Evolutionary conservation across 2,888 invertebrate species (phyloP).

Genomic region (Nomada hirtipes): DNA sequence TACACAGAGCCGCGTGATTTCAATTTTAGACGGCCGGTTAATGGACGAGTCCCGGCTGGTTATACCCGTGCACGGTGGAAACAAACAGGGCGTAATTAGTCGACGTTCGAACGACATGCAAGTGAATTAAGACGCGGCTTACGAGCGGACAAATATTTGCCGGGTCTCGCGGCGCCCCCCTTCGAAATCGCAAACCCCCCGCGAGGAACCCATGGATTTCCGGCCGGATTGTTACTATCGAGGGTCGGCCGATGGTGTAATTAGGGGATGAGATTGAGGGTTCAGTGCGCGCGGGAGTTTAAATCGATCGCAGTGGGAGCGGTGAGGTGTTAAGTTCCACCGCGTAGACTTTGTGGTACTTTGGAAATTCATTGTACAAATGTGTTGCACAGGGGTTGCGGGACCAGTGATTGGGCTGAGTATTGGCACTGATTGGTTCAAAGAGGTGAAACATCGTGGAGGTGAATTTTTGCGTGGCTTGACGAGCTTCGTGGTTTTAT

Average conservation of each 20-base stretch:
- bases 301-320: not conserved
- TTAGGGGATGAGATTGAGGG: no score
- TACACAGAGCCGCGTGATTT: conserved; percentile 48
- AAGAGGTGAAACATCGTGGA: no score
- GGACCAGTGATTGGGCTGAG: no score
- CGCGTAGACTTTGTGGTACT: no score
- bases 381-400: no score
- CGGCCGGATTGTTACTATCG: not conserved
- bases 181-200: not conserved
- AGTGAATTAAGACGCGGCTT: conserved; percentile 50
- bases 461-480: no score
- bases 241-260: not conserved
- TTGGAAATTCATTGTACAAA: no score
- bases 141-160: conserved; percentile 43
- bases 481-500: no score
- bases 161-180: not conserved
- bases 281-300: not conserved
- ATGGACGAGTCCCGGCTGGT: conserved; percentile 31
- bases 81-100: conserved; percentile 49
- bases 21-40: conserved; percentile 48
- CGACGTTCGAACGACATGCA: conserved; percentile 40
- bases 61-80: not conserved
- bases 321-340: no score
- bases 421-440: no score
- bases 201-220: conserved; percentile 3